Evolutionary conservation across 2,113 vertebrate genomes (phyloP), one percentile per base, ranked within the genome.

Genomic region (Plotosus lineatus): DNA sequence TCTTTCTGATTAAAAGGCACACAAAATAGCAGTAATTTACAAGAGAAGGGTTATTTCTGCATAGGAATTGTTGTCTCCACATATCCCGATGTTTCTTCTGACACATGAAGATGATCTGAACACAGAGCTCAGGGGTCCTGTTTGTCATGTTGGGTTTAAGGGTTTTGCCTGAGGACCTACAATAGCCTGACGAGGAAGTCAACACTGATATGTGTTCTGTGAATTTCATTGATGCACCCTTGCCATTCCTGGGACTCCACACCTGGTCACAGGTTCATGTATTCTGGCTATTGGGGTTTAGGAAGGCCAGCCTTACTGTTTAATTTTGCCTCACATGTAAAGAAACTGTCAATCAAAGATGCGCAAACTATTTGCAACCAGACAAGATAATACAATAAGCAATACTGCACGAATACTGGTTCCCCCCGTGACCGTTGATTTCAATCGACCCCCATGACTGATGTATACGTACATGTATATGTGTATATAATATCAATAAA

Each of bases 1-100:
- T 81, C 75, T 63, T 83, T 71, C 81, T 86, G 75, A 71, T 80
- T 61, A 56, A 14, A 60, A 83, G 23, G 50, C 21, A 69, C 8
- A 63, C 14, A 36, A 23, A 71, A 69, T n/a, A 21, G 28, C 36
- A 48, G 21, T 2, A 4, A n/a, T 60, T 72, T 33, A 21, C 55
- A 56, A 58, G 4, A 31, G 1, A 31, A 21, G 19, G 1, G 5
- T 51, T 23, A 28, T 3, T 50, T 5, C 2, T 31, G 69, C 28
- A 33, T 33, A 72, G 15, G n/a, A 31, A 31, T 7, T 3, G 66
- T 4, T 40, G 21, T 23, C 4, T 26, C 12, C 9, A 68, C 65
- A 42, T 36, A 36, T 69, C 5, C 40, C 31, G 44, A 48, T 31
- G 15, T 71, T 71, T 31, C 26, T 71, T 48, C 44, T 48, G 15